These are phyloP conservation scores for Drosophila subobscura DNA, from an alignment of 1,140 invertebrate genomes.

Conservation along the genomic window DNA sequence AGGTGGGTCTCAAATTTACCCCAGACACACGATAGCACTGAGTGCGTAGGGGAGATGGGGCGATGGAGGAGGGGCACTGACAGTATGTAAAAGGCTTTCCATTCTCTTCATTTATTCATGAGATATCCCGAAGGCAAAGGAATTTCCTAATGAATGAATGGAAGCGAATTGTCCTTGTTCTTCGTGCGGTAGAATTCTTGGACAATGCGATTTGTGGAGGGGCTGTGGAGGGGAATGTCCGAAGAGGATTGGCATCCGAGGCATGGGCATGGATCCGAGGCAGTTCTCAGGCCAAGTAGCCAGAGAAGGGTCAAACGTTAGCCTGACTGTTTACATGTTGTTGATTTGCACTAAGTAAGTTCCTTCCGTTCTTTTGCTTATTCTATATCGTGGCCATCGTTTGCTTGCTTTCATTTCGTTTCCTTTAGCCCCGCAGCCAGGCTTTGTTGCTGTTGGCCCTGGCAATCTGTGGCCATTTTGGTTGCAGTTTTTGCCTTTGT, in stretches of 20 bases:
- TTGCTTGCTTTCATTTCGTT: neutral
- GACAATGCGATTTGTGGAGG: neutral
- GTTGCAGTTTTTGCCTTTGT: slow-evolving; percentile 45
- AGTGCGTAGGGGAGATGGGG: neutral
- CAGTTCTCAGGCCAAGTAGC: neutral
- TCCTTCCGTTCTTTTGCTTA: slow-evolving; percentile 48
- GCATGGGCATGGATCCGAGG: neutral
- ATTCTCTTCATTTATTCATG: slow-evolving; percentile 46
- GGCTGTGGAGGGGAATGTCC: no score
- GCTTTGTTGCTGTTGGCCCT: no score
- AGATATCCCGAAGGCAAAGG: slow-evolving; percentile 6
- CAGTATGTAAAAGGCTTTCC: slow-evolving; percentile 9
- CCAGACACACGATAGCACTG: neutral
- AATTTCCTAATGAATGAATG: slow-evolving; percentile 35
- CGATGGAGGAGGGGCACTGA: neutral
- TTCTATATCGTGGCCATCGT: neutral
- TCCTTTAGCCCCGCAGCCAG: slow-evolving; percentile 1
- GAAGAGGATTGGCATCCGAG: neutral
- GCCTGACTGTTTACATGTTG: slow-evolving; percentile 67
- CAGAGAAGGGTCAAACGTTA: slow-evolving; percentile 56
- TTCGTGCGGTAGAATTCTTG: slow-evolving; percentile 6
- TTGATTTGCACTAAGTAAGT: slow-evolving; percentile 71
- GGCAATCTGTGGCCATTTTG: slow-evolving; percentile 30
- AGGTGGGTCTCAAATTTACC: slow-evolving; percentile 47
- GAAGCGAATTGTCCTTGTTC: slow-evolving; percentile 37